phyloP scores from a whole-genome alignment of 2,113 vertebrate species.

The Argyrosomus japonicus region DNA sequence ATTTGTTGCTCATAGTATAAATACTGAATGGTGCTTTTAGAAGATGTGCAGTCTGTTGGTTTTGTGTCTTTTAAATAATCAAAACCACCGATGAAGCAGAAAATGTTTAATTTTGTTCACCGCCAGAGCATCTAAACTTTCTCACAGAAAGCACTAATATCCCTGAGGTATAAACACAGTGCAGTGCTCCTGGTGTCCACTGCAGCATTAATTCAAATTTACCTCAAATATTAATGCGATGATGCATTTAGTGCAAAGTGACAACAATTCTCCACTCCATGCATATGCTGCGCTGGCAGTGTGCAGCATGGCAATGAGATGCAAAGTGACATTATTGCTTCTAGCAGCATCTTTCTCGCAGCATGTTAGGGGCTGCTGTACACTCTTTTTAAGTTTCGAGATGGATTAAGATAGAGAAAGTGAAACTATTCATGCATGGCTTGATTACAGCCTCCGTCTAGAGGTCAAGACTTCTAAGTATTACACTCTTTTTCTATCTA shows the following conservation, averaged over 20 bases:
- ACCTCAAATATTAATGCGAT: conserved; percentile 71
- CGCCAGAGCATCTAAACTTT: neutral
- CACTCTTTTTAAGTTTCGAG: conserved; percentile 24
- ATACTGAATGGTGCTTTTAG: neutral
- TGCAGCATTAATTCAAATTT: conserved; percentile 40
- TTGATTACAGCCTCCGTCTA: conserved; percentile 13
- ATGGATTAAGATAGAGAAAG: conserved; percentile 8
- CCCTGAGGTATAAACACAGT: conserved; percentile 5
- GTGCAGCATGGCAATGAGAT: conserved; percentile 68
- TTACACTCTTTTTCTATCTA: neutral
- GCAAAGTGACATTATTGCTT: conserved; percentile 76
- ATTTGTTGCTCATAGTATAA: conserved; percentile 1
- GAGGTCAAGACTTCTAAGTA: conserved; percentile 9
- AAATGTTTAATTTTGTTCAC: neutral
- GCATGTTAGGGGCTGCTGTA: conserved; percentile 26
- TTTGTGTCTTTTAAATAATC: neutral
- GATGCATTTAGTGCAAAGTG: conserved; percentile 57
- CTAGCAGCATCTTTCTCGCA: conserved; percentile 67
- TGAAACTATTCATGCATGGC: neutral
- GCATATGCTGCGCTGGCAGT: conserved; percentile 60
- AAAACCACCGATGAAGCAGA: neutral
- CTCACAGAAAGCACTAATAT: neutral
- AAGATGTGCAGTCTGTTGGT: neutral
- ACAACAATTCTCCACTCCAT: conserved; percentile 50
- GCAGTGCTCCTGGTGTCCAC: neutral